phyloP scores from a whole-genome alignment of 2,888 invertebrate species.

The Nymphalis c-album region DNA sequence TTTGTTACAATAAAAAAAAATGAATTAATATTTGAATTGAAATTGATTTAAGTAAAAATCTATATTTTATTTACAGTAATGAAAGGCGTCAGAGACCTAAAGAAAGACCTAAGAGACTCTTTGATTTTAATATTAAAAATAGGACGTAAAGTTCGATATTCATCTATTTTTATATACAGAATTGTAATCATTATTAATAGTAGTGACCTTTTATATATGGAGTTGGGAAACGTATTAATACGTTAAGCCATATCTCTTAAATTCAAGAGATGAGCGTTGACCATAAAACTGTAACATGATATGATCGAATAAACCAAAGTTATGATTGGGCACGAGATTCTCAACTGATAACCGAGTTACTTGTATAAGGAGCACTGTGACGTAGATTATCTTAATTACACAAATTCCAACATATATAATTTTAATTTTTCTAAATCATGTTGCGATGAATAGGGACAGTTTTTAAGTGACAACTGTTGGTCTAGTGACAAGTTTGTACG shows the following conservation, averaged over 20 bases:
- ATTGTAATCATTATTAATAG: not conserved
- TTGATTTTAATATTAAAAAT: not conserved
- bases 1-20: too few relatives aligned
- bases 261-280: conserved; percentile 5
- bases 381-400: conserved; percentile 33
- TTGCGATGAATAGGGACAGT: conserved; percentile 1
- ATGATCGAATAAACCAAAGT: conserved; percentile 23
- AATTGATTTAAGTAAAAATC: too few relatives aligned
- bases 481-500: too few relatives aligned
- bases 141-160: not conserved
- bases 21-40: too few relatives aligned
- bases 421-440: conserved; percentile 1
- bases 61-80: not conserved
- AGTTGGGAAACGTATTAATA: conserved; percentile 15
- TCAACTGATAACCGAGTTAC: conserved; percentile 8
- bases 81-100: not conserved
- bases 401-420: conserved; percentile 19
- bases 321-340: conserved; percentile 14
- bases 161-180: not conserved
- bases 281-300: conserved; percentile 27
- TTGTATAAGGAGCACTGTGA: conserved; percentile 4
- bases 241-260: conserved; percentile 2
- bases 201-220: conserved; percentile 4
- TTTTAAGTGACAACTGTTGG: too few relatives aligned
- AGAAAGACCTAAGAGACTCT: not conserved